Evolutionary conservation across 2,797 vertebrate species (phyloP).

Genomic region (Hemibagrus guttatus): DNA sequence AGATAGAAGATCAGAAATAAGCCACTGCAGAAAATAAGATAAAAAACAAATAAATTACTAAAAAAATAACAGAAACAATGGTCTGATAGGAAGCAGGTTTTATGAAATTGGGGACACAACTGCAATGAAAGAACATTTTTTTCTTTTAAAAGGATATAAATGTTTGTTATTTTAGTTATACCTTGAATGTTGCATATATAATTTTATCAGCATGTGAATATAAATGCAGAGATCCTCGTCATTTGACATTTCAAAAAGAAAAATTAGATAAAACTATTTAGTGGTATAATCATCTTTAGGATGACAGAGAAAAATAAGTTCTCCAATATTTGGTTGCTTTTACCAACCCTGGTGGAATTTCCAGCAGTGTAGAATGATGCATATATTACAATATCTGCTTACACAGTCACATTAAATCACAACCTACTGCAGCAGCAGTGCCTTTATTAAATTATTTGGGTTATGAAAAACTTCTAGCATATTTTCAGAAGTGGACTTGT

Average conservation of each 20-base stretch:
- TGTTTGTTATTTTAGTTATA: not conserved
- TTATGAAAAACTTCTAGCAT: conserved; percentile 30
- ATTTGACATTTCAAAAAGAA: not conserved
- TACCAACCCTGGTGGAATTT: not conserved
- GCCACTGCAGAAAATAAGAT: not conserved
- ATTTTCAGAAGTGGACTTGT: not conserved
- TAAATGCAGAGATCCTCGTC: not conserved
- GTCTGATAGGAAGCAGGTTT: not conserved
- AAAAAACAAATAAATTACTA: not conserved
- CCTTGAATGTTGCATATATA: not conserved
- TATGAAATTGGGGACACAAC: not conserved
- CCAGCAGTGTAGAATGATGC: not conserved
- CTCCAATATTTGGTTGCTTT: conserved; percentile 1
- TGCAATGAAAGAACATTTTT: not conserved
- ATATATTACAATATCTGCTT: conserved; percentile 30
- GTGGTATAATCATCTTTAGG: not conserved
- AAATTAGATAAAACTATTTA: not conserved
- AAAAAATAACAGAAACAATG: not conserved
- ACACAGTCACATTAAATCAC: conserved; percentile 15
- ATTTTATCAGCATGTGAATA: not conserved
- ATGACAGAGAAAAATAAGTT: not conserved
- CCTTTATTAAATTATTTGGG: conserved; percentile 20
- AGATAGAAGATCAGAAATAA: not conserved
- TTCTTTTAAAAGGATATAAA: not conserved
- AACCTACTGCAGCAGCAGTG: not conserved